Conservation (phyloP, 2,113 vertebrate species). For the Labeo rohita region DNA sequence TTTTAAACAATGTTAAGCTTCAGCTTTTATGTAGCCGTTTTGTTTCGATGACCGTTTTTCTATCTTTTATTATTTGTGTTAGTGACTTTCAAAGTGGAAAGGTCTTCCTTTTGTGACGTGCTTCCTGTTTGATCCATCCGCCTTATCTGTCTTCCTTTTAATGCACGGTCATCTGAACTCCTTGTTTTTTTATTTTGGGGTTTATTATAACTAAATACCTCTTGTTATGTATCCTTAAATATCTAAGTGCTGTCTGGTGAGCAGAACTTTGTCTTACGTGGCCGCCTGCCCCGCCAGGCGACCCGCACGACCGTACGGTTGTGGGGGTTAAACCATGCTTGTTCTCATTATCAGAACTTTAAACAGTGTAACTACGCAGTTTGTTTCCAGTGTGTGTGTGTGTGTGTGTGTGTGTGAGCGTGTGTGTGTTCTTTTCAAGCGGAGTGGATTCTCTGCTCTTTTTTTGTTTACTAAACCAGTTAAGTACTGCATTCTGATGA, state of each 20-base stretch:
- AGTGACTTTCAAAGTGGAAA: constrained; percentile 51
- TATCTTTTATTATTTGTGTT: constrained; percentile 54
- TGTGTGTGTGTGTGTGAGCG: background rate
- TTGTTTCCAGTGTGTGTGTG: constrained; percentile 37
- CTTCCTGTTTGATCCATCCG: constrained; percentile 65
- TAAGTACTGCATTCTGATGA: constrained; percentile 73
- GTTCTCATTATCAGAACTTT: constrained; percentile 66
- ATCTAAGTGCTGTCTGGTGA: constrained; percentile 74
- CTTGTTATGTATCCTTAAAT: constrained; percentile 67
- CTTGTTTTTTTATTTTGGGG: constrained; percentile 68
- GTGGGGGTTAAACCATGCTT: constrained; percentile 67
- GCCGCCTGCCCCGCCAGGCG: constrained; percentile 23
- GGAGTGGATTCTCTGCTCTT: constrained; percentile 73
- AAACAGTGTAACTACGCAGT: constrained; percentile 78
- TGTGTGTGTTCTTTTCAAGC: constrained; percentile 57
- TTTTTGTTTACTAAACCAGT: constrained; percentile 75
- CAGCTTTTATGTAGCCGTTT: constrained; percentile 77
- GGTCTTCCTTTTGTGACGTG: constrained; percentile 73
- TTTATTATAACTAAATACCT: constrained; percentile 75
- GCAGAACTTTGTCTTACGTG: constrained; percentile 61
- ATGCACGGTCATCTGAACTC: constrained; percentile 69
- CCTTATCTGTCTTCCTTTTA: constrained; percentile 75
- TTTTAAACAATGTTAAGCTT: constrained; percentile 67
- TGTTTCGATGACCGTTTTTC: constrained; percentile 67
- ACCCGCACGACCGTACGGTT: background rate